These are phyloP conservation scores for Agapornis roseicollis DNA, from an alignment of 2,113 vertebrate species.

Conservation along the genomic window DNA sequence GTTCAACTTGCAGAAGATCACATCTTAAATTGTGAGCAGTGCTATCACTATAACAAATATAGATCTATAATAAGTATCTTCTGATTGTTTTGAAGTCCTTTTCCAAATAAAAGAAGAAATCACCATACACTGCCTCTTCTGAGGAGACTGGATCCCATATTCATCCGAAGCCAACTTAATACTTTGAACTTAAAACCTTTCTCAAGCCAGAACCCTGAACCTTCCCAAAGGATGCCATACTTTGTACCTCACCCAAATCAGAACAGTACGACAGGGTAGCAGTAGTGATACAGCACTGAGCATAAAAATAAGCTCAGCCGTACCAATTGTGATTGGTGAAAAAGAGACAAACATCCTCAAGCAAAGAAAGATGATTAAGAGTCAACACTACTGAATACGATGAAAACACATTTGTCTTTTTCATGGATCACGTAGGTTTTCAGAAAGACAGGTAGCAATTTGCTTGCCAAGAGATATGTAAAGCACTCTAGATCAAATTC, in stretches of 20 bases:
- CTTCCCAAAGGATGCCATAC: neutral
- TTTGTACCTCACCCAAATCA: neutral
- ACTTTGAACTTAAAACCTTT: neutral
- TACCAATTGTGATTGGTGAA: neutral
- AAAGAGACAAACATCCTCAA: neutral
- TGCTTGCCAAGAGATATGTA: neutral
- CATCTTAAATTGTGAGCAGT: neutral
- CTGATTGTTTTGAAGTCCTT: neutral
- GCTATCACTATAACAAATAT: neutral
- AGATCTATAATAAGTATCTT: neutral
- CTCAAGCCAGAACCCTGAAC: neutral
- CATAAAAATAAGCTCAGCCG: neutral
- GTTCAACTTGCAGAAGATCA: neutral
- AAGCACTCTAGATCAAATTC: neutral
- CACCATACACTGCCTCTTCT: neutral
- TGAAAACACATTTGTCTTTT: neutral
- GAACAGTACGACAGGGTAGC: neutral
- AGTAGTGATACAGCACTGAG: neutral
- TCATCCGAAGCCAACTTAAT: neutral
- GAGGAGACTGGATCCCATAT: neutral
- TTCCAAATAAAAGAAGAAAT: neutral
- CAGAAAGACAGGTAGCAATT: neutral
- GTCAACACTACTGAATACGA: neutral
- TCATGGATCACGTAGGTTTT: neutral
- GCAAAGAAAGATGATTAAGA: neutral